phyloP scores from a whole-genome alignment of 2,888 invertebrate genomes.

The Apoda limacodes region DNA sequence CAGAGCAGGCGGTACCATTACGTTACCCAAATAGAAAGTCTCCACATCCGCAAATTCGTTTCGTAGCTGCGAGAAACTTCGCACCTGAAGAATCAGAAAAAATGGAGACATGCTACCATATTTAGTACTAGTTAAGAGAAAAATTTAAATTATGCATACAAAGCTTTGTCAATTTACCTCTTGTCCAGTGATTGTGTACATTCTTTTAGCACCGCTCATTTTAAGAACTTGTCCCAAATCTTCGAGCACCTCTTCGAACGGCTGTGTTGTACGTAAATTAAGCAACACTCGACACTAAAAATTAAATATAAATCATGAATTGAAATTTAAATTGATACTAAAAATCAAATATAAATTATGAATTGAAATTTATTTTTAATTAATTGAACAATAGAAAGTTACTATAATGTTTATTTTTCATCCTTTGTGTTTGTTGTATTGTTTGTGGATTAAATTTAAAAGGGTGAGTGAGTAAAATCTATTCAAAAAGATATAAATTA shows the following conservation, averaged over 20 bases:
- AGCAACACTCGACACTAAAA: conserved; percentile 88
- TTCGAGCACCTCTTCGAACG: conserved; percentile 93
- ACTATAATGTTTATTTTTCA: too few relatives aligned
- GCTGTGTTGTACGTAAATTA: conserved; percentile 92
- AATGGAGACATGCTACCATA: too few relatives aligned
- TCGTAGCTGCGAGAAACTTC: conserved; percentile 92
- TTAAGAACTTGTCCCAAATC: conserved; percentile 94
- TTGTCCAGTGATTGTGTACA: conserved; percentile 93
- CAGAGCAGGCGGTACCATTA: conserved; percentile 47
- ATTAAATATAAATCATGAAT: too few relatives aligned
- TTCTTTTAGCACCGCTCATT: conserved; percentile 89
- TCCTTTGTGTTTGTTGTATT: too few relatives aligned
- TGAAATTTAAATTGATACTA: too few relatives aligned
- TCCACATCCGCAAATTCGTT: conserved; percentile 94
- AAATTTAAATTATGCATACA: background rate
- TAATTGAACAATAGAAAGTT: too few relatives aligned
- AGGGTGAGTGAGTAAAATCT: too few relatives aligned
- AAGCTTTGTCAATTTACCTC: conserved; percentile 71
- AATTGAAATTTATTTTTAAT: too few relatives aligned
- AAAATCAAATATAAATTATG: too few relatives aligned
- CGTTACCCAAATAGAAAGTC: conserved; percentile 84
- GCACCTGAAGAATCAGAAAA: conserved; percentile 69
- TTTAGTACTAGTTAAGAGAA: background rate
- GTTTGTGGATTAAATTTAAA: too few relatives aligned
- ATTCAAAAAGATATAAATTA: too few relatives aligned